Conservation (phyloP, 2,797 vertebrate genomes). For the Masticophis lateralis region DNA sequence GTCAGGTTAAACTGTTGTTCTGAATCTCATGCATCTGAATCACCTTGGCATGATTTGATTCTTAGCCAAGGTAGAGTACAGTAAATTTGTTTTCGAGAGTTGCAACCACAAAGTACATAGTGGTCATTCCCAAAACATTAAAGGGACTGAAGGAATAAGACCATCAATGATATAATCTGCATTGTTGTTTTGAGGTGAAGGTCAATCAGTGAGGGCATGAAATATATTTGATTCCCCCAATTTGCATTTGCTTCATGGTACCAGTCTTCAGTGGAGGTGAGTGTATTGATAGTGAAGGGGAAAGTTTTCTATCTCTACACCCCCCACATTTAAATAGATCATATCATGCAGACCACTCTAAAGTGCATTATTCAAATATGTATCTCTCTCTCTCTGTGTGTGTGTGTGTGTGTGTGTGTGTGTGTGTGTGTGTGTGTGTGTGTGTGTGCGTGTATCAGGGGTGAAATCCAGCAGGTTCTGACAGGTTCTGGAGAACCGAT, state of each 20-base stretch:
- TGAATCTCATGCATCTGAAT: conserved; percentile 48
- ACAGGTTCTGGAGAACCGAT: too few species aligned
- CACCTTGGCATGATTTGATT: conserved; percentile 53
- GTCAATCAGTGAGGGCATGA: background rate
- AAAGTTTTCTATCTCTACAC: background rate
- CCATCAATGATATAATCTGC: background rate
- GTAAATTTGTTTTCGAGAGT: conserved; percentile 48
- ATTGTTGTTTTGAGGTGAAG: conserved; percentile 1
- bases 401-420: too few species aligned
- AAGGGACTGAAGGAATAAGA: conserved; percentile 35
- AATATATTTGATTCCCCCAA: background rate
- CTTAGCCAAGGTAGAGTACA: conserved; percentile 49
- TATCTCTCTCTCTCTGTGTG: too few species aligned
- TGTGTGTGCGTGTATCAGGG: too few species aligned
- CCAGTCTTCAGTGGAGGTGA: background rate
- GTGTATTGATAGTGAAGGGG: background rate
- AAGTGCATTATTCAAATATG: background rate
- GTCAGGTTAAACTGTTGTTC: conserved; percentile 48
- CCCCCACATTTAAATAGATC: background rate
- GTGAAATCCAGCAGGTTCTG: too few species aligned
- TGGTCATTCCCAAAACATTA: conserved; percentile 39
- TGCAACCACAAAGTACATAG: conserved; percentile 38
- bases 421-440: too few species aligned
- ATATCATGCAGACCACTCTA: background rate
- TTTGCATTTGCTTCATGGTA: background rate